phyloP scores from a whole-genome alignment of 1,140 invertebrate genomes.

The Heliconius congener region DNA sequence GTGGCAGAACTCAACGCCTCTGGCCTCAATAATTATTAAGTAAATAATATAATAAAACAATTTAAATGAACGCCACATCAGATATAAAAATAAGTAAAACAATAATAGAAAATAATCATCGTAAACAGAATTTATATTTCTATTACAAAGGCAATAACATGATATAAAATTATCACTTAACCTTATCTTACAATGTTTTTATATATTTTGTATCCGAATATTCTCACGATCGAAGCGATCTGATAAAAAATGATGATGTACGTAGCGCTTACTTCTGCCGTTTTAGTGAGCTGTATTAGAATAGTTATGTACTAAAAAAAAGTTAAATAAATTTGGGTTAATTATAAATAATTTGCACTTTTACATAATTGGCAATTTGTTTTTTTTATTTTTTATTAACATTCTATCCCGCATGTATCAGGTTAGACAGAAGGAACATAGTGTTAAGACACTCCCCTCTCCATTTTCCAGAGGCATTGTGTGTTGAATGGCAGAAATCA shows the following conservation, averaged over 20 bases:
- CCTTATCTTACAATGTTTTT: neutral
- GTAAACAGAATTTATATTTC: neutral
- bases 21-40: no score
- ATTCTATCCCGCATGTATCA: no score
- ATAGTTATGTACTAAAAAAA: no score
- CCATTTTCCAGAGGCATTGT: no score
- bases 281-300: neutral
- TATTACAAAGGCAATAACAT: neutral
- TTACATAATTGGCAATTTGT: neutral
- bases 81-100: neutral
- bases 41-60: neutral
- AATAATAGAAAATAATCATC: neutral
- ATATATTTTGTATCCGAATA: slow-evolving; percentile 20
- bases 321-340: no score
- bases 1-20: no score
- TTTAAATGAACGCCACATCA: neutral
- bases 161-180: neutral
- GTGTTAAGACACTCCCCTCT: no score
- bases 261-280: neutral
- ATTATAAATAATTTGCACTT: neutral
- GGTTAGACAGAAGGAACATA: no score
- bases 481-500: no score
- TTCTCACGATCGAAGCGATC: slow-evolving; percentile 48
- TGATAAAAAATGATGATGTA: slow-evolving; percentile 6
- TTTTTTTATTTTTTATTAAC: no score